phyloP scores from a whole-genome alignment of 2,888 invertebrate genomes.

The Coleophora deauratella region DNA sequence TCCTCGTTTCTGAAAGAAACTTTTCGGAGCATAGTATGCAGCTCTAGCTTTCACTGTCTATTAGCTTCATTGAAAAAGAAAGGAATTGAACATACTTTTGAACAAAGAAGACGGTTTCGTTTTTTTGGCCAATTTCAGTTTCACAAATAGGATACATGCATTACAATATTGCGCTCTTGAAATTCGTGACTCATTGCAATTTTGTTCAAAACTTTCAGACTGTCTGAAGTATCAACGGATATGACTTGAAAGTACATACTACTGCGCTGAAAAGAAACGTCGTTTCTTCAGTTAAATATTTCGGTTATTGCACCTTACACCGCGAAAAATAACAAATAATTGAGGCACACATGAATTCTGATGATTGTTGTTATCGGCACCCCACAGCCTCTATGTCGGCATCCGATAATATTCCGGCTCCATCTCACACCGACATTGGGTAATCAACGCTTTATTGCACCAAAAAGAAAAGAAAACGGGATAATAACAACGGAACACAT shows the following conservation, averaged over 20 bases:
- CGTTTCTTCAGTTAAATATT: not conserved
- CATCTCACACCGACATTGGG: slow-evolving; percentile 28
- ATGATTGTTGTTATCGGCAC: slow-evolving; percentile 49
- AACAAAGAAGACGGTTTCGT: too few species aligned
- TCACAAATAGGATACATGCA: too few species aligned
- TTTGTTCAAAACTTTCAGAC: not conserved
- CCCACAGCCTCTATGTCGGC: slow-evolving; percentile 48
- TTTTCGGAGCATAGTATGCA: too few species aligned
- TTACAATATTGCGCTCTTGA: too few species aligned
- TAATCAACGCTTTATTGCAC: slow-evolving; percentile 67
- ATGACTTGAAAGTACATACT: too few species aligned
- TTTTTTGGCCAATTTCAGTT: too few species aligned
- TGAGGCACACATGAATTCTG: slow-evolving; percentile 16
- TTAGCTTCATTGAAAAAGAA: slow-evolving; percentile 4
- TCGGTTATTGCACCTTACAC: not conserved
- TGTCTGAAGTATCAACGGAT: not conserved
- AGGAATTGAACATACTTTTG: too few species aligned
- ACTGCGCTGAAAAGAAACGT: too few species aligned
- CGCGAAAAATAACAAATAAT: not conserved
- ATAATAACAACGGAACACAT: slow-evolving; percentile 56
- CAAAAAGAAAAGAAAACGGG: slow-evolving; percentile 56
- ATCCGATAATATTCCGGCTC: slow-evolving; percentile 36
- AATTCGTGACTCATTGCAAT: not conserved
- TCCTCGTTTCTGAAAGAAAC: slow-evolving; percentile 13
- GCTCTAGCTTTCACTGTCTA: not conserved